A percentile compares a stretch with the other conserved stretches of the same genome.
Evolutionary conservation across 2,797 vertebrate genomes (phyloP).

Genomic region (Pseudochromis fuscus): DNA sequence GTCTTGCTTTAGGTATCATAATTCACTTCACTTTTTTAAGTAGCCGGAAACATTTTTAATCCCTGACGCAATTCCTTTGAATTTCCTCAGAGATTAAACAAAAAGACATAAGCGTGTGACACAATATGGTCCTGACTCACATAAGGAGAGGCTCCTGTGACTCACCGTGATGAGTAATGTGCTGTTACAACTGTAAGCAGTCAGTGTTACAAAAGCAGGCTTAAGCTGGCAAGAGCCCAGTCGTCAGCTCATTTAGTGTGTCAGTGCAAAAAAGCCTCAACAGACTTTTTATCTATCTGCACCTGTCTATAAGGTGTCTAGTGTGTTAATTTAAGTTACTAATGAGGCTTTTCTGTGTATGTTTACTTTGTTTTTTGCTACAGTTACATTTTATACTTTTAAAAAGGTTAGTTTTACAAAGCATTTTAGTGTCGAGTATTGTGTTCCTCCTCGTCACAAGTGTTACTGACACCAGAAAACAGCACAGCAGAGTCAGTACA

Average conservation of each 20-base stretch:
- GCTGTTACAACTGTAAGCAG: not conserved
- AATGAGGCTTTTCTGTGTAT: too few species aligned
- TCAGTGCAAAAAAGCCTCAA: not conserved
- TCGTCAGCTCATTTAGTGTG: not conserved
- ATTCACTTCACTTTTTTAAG: not conserved
- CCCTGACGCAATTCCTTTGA: not conserved
- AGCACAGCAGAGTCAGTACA: conserved; percentile 32
- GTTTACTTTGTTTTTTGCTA: too few species aligned
- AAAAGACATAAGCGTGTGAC: not conserved
- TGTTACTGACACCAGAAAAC: conserved; percentile 16
- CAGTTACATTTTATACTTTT: too few species aligned
- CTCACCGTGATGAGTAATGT: conserved; percentile 43
- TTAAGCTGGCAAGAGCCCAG: not conserved
- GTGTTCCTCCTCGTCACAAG: not conserved
- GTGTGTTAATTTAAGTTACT: too few species aligned
- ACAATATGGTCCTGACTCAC: not conserved
- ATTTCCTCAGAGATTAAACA: conserved; percentile 9
- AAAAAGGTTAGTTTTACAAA: too few species aligned
- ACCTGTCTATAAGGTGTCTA: too few species aligned
- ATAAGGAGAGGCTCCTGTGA: conserved; percentile 36
- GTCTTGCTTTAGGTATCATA: not conserved
- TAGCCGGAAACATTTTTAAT: not conserved
- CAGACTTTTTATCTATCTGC: not conserved
- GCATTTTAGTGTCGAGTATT: conserved; percentile 1
- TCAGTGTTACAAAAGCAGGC: conserved; percentile 6